phyloP scores from a whole-genome alignment of 1,140 invertebrate genomes.

The Papilio machaon region DNA sequence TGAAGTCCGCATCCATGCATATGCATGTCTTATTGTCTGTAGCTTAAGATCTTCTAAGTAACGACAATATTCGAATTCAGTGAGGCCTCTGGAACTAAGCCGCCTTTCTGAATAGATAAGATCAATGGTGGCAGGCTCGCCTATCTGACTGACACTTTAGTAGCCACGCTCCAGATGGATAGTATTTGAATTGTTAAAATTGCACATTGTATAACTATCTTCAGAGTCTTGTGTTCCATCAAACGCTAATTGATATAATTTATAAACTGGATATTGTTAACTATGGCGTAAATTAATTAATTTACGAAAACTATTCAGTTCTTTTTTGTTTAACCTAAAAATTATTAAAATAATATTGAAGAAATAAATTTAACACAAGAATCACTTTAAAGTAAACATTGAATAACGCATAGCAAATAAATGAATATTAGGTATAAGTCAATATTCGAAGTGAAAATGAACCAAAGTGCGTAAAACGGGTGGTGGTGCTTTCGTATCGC shows the following conservation, averaged over 20 bases:
- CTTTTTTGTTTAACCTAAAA: too few species aligned
- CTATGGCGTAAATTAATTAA: background rate
- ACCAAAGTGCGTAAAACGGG: conserved; percentile 43
- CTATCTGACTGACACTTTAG: conserved; percentile 55
- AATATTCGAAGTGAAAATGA: conserved; percentile 24
- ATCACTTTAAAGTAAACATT: background rate
- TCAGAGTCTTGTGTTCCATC: background rate
- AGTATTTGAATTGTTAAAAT: conserved; percentile 44
- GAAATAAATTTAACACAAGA: background rate
- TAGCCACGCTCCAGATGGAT: conserved; percentile 39
- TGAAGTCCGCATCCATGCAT: conserved; percentile 40
- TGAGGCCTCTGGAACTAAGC: conserved; percentile 56
- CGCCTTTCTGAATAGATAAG: conserved; percentile 70
- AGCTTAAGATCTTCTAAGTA: conserved; percentile 52
- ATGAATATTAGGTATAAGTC: conserved; percentile 3
- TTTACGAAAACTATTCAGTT: too few species aligned
- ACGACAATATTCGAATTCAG: conserved; percentile 72
- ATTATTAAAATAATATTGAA: too few species aligned
- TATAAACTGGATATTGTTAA: background rate
- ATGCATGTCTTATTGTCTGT: conserved; percentile 62
- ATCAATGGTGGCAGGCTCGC: conserved; percentile 62
- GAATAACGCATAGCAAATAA: conserved; percentile 10
- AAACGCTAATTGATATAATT: background rate
- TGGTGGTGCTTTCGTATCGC: conserved; percentile 64
- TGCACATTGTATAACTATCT: background rate